These are phyloP conservation scores for Pitta sordida DNA, from an alignment of 2,113 vertebrate genomes.

Conservation along the genomic window DNA sequence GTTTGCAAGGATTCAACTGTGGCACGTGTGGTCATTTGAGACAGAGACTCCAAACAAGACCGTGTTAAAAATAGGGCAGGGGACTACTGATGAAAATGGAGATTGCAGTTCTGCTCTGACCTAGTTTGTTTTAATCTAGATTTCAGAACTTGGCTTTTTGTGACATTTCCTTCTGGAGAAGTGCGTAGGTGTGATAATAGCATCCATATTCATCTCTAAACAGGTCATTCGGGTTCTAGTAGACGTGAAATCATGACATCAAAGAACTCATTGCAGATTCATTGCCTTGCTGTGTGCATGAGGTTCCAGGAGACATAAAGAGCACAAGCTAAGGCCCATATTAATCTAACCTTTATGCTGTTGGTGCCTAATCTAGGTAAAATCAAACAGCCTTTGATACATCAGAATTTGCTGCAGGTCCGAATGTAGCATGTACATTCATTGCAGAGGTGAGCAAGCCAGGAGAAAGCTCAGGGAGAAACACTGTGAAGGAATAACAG, in stretches of 20 bases:
- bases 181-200: background rate
- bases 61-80: background rate
- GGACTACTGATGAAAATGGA: background rate
- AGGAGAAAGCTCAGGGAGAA: background rate
- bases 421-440: accelerated
- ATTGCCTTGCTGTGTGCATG: accelerated
- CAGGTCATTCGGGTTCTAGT: background rate
- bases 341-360: background rate
- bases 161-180: background rate
- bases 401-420: background rate
- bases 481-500: accelerated
- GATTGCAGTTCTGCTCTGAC: background rate
- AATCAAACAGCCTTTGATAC: background rate
- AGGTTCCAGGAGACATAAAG: background rate
- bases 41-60: background rate
- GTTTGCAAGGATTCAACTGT: background rate
- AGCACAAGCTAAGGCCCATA: background rate
- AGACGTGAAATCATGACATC: background rate
- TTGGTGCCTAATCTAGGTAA: background rate
- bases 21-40: background rate
- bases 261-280: background rate
- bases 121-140: background rate
- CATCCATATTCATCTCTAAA: background rate
- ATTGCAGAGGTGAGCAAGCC: background rate
- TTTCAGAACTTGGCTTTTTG: background rate